Percentiles rank a stretch among this genome's conserved stretches.
Evolutionary conservation across 2,113 vertebrate species (phyloP).

Genomic region (Eudorcas thomsonii): DNA sequence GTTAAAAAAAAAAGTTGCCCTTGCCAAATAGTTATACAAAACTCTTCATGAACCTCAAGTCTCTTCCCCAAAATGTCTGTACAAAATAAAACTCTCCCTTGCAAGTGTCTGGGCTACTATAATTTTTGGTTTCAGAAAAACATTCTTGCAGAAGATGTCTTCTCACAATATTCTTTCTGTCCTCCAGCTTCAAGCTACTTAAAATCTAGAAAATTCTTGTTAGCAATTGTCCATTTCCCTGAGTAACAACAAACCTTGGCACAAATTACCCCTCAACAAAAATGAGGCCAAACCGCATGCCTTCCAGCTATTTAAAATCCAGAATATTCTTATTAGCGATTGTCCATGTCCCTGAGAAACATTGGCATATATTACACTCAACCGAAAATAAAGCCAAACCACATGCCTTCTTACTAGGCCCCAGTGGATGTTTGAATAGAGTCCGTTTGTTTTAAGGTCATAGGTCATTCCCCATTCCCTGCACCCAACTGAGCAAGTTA

Average conservation of each 20-base stretch:
- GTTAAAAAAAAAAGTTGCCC: background rate
- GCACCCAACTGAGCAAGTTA: background rate
- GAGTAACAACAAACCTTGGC: conserved; percentile 23
- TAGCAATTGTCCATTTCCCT: conserved; percentile 45
- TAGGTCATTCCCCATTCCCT: background rate
- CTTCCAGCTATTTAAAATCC: conserved; percentile 10
- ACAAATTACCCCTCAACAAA: background rate
- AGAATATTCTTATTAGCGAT: conserved; percentile 38
- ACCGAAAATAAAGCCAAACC: conserved; percentile 29
- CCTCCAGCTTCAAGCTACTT: conserved; percentile 7
- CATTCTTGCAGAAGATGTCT: background rate
- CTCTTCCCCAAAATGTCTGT: conserved; percentile 37
- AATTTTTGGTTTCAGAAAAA: conserved; percentile 59
- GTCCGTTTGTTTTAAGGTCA: conserved; percentile 64
- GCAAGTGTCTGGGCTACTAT: conserved; percentile 16
- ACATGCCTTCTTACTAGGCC: conserved; percentile 16
- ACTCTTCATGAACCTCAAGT: conserved; percentile 35
- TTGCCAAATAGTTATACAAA: conserved; percentile 38
- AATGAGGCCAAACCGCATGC: conserved; percentile 10
- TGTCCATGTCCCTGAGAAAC: conserved; percentile 52
- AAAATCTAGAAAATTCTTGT: conserved; percentile 35
- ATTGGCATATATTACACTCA: background rate
- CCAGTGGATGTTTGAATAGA: conserved; percentile 56
- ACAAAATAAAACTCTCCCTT: background rate
- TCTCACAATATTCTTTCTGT: background rate